These are phyloP conservation scores for Pampusana beccarii DNA, from an alignment of 2,113 vertebrate species.

Conservation along the genomic window DNA sequence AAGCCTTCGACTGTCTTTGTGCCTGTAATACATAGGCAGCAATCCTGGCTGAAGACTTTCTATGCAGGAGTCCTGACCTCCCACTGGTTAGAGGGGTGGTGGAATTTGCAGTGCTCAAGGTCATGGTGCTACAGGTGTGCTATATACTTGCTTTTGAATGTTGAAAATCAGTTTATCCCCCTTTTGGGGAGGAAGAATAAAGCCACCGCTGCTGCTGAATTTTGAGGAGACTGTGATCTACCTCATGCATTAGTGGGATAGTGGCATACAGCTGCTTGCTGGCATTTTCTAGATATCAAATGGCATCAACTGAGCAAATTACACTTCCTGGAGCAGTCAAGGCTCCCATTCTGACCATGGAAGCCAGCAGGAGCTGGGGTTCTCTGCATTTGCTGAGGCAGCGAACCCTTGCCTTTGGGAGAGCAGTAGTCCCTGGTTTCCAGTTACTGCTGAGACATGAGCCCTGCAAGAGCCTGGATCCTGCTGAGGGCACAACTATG, in stretches of 20 bases:
- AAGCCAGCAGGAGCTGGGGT: not conserved
- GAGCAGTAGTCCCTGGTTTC: not conserved
- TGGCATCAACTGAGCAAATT: not conserved
- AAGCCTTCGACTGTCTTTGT: not conserved
- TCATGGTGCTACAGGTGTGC: not conserved
- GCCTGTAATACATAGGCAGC: not conserved
- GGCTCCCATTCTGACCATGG: not conserved
- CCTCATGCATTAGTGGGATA: not conserved
- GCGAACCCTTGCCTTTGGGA: not conserved
- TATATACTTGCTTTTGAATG: not conserved
- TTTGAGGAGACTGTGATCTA: not conserved
- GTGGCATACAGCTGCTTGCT: not conserved
- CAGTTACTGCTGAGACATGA: not conserved
- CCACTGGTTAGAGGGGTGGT: not conserved
- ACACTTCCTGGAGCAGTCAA: not conserved
- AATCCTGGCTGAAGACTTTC: not conserved
- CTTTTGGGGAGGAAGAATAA: not conserved
- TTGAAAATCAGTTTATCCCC: not conserved
- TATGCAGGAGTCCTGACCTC: not conserved
- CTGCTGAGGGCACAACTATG: not conserved
- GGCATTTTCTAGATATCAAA: not conserved
- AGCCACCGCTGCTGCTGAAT: not conserved
- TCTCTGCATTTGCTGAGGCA: not conserved
- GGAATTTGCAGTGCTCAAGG: not conserved
- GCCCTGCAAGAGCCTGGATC: not conserved